A percentile compares a stretch with the other conserved stretches of the same genome.
Conservation (phyloP, 2,888 invertebrate genomes). For the Timandra comae region DNA sequence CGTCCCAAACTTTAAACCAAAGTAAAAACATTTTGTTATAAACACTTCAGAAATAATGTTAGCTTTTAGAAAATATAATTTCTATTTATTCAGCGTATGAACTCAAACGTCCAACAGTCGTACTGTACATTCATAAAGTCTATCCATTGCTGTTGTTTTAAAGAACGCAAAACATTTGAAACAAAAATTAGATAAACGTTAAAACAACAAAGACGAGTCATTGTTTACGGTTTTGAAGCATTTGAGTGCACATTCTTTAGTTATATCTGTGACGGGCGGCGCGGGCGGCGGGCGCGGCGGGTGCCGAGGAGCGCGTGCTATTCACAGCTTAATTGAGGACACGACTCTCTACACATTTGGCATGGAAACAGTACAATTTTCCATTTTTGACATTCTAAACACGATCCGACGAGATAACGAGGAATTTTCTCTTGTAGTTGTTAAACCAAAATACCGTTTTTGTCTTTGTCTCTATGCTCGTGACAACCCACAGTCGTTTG, state of each 20-base stretch:
- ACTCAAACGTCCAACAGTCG: too few species aligned
- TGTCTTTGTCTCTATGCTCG: conserved; percentile 21
- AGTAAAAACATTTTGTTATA: too few species aligned
- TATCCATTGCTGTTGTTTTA: too few species aligned
- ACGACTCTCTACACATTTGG: conserved; percentile 7
- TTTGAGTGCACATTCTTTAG: conserved; percentile 12
- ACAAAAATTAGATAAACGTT: background rate
- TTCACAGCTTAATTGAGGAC: conserved; percentile 11
- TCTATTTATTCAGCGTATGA: too few species aligned
- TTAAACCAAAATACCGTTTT: conserved; percentile 25
- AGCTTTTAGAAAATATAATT: too few species aligned
- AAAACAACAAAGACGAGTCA: background rate
- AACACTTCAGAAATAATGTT: too few species aligned
- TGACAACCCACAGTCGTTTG: conserved; percentile 11
- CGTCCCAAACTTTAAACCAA: too few species aligned
- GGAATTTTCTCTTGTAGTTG: conserved; percentile 32
- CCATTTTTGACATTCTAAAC: conserved; percentile 31
- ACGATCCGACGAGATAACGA: conserved; percentile 31
- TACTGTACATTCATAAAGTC: too few species aligned
- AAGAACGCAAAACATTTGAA: too few species aligned
- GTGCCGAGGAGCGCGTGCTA: conserved; percentile 8
- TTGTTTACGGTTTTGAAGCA: conserved; percentile 9
- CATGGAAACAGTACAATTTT: conserved; percentile 13
- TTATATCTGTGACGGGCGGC: background rate
- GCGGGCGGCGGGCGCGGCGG: conserved; percentile 2